Evolutionary conservation across 1,140 invertebrate genomes (phyloP).

Genomic region (Eupristina koningsbergeri): DNA sequence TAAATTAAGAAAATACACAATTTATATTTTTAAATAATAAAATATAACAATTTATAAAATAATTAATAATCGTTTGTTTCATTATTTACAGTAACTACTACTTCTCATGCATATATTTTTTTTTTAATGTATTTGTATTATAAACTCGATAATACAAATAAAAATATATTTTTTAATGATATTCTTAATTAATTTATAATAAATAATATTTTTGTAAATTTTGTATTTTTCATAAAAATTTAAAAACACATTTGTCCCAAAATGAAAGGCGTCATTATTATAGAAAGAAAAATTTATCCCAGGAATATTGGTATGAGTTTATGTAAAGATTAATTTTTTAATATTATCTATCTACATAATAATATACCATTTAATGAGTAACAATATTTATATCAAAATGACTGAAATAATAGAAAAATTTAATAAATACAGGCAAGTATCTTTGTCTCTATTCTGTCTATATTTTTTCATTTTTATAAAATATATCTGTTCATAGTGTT

Average conservation of each 20-base stretch:
- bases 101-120: not conserved
- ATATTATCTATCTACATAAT: not conserved
- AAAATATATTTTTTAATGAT: not conserved
- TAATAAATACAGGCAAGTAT: not conserved
- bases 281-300: not conserved
- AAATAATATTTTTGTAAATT: not conserved
- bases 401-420: not conserved
- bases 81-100: not conserved
- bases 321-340: not conserved
- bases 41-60: not conserved
- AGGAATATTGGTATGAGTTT: not conserved
- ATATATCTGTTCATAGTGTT: too few relatives aligned
- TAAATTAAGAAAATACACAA: slow-evolving; percentile 2
- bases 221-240: not conserved
- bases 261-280: not conserved
- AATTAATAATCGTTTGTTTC: not conserved
- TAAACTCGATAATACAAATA: not conserved
- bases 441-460: too few relatives aligned
- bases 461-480: too few relatives aligned
- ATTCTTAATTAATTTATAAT: not conserved
- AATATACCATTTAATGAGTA: not conserved
- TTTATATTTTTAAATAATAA: not conserved
- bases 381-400: not conserved
- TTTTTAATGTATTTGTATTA: not conserved
- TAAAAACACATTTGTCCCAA: not conserved